Evolutionary conservation across 2,888 invertebrate species (phyloP).

Genomic region (Hydroisotoma schaefferi): DNA sequence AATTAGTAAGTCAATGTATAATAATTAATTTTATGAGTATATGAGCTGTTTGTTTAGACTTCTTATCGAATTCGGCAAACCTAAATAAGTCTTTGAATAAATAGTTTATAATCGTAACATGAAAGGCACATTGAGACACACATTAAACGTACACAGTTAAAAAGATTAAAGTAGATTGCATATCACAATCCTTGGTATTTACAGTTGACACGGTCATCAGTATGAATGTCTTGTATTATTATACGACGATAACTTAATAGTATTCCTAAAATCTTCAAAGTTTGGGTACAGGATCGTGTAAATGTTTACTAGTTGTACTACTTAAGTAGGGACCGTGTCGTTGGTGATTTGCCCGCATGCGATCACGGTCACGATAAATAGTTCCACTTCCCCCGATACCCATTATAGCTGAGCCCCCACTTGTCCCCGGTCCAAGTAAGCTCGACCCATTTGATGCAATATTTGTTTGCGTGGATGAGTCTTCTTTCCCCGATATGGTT

Average conservation of each 20-base stretch:
- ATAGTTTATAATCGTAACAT: too few relatives aligned
- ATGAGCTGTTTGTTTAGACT: too few relatives aligned
- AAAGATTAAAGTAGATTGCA: background rate
- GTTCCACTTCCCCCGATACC: background rate
- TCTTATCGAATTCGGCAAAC: too few relatives aligned
- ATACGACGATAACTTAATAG: too few relatives aligned
- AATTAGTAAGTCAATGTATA: too few relatives aligned
- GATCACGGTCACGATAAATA: too few relatives aligned
- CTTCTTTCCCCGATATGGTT: constrained; percentile 60
- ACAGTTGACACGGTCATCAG: too few relatives aligned
- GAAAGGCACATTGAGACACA: constrained; percentile 1
- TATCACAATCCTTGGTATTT: too few relatives aligned
- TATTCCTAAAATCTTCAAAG: background rate
- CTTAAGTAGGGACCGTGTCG: background rate
- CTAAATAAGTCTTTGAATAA: too few relatives aligned
- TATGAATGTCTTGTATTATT: too few relatives aligned
- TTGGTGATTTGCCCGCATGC: background rate
- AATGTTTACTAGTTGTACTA: background rate
- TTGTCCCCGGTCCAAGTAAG: background rate
- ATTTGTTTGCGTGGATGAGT: background rate
- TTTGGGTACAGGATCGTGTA: constrained; percentile 1
- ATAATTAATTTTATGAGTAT: too few relatives aligned
- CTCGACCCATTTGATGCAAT: background rate
- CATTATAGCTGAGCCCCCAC: background rate
- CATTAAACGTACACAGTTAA: background rate